A percentile compares a stretch with the other conserved stretches of the same genome.
Conservation (phyloP, 2,113 vertebrate species). For the Epinephelus moara region DNA sequence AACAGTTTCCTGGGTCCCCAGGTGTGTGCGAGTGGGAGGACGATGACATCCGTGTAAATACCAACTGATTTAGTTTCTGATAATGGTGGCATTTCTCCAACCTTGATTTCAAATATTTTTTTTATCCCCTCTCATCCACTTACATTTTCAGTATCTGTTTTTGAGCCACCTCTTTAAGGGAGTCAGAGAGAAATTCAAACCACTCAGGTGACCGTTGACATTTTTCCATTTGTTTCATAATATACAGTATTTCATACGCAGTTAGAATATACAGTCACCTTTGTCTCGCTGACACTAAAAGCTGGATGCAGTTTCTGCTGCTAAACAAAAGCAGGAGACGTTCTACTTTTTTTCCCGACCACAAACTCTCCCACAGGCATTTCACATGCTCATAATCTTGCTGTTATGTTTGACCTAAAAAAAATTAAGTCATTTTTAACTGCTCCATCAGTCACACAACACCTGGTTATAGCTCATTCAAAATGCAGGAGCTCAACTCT, state of each 20-base stretch:
- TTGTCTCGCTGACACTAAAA: background rate
- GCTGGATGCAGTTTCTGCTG: background rate
- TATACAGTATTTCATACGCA: background rate
- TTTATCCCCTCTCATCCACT: conserved; percentile 6
- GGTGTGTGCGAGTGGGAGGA: conserved; percentile 49
- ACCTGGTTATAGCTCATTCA: background rate
- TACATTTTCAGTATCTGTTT: conserved; percentile 20
- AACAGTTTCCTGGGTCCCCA: background rate
- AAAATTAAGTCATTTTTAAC: background rate
- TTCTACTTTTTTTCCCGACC: background rate
- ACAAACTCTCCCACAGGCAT: too few relatives aligned
- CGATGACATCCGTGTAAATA: conserved; percentile 29
- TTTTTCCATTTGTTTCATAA: conserved; percentile 1
- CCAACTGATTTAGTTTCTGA: conserved; percentile 38
- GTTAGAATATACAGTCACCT: background rate
- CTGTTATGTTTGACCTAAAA: background rate
- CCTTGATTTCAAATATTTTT: conserved; percentile 14
- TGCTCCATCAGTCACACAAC: background rate
- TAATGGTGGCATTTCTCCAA: conserved; percentile 40
- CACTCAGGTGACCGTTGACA: background rate
- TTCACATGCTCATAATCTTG: background rate
- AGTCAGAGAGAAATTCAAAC: conserved; percentile 11
- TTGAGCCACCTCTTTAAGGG: background rate
- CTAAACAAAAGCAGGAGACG: background rate
- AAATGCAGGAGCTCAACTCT: background rate